Conservation (phyloP, 1,140 invertebrate species). For the Drosophila repletoides region DNA sequence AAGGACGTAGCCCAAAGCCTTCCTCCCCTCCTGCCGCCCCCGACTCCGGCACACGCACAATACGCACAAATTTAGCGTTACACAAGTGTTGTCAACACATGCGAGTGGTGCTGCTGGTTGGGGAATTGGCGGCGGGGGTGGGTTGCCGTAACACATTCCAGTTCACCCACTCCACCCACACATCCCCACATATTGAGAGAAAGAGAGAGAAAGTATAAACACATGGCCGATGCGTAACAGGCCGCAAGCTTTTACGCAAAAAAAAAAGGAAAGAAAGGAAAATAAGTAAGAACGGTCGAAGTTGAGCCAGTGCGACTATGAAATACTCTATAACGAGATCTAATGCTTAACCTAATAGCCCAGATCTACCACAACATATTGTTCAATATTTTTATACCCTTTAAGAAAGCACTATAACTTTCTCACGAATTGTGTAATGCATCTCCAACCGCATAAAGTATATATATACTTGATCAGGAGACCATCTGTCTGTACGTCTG, state of each 20-base stretch:
- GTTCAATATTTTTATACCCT: too few relatives aligned
- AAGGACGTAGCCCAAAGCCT: background rate
- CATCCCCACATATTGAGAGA: conserved; percentile 14
- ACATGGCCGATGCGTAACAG: conserved; percentile 58
- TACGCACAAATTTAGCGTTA: conserved; percentile 79
- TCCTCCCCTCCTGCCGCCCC: background rate
- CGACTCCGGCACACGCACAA: conserved; percentile 46
- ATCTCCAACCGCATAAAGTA: too few relatives aligned
- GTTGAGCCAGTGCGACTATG: too few relatives aligned
- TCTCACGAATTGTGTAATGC: too few relatives aligned
- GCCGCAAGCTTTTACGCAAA: conserved; percentile 74
- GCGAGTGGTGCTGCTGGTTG: conserved; percentile 42
- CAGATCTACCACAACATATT: too few relatives aligned
- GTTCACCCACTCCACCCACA: conserved; percentile 18
- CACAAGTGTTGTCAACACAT: conserved; percentile 81
- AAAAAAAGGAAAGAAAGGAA: conserved; percentile 4
- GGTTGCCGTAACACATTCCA: conserved; percentile 39
- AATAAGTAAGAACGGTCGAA: conserved; percentile 5
- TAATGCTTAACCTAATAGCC: too few relatives aligned
- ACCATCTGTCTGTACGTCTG: too few relatives aligned
- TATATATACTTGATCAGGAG: too few relatives aligned
- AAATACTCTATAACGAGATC: too few relatives aligned
- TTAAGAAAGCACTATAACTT: too few relatives aligned
- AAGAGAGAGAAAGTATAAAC: too few relatives aligned
- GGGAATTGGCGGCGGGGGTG: background rate